phyloP scores from a whole-genome alignment of 2,113 vertebrate species.

The Takifugu flavidus region DNA sequence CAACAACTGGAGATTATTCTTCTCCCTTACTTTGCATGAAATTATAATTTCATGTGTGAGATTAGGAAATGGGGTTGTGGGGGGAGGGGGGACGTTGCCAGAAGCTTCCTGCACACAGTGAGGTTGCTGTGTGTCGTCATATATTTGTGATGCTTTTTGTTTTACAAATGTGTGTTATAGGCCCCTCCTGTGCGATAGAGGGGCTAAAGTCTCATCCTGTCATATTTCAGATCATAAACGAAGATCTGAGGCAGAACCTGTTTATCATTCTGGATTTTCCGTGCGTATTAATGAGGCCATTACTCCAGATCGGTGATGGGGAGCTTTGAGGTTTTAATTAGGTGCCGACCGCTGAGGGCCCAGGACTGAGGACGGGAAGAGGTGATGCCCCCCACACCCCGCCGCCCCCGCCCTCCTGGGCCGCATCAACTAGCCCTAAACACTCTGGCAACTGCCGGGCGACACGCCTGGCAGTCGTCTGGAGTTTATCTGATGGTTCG shows the following conservation, averaged over 20 bases:
- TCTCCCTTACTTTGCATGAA: conserved; percentile 77
- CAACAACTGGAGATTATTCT: conserved; percentile 75
- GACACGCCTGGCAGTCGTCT: conserved; percentile 61
- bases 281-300: conserved; percentile 80
- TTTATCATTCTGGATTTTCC: conserved; percentile 74
- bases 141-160: no score
- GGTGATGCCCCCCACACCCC: conserved; percentile 53
- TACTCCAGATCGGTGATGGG: conserved; percentile 79
- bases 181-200: no score
- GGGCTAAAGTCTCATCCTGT: conserved; percentile 8
- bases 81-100: conserved; percentile 24
- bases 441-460: conserved; percentile 59
- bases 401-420: conserved; percentile 49
- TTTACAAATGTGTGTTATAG: no score
- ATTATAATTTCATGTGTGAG: conserved; percentile 79
- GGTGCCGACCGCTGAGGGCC: conserved; percentile 76
- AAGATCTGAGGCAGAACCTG: conserved; percentile 69
- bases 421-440: conserved; percentile 70
- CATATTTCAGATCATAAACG: conserved; percentile 60
- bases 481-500: conserved; percentile 59
- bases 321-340: conserved; percentile 83
- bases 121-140: no score
- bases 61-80: conserved; percentile 58
- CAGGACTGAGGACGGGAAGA: conserved; percentile 68
- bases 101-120: conserved; percentile 8